A percentile compares a stretch with the other conserved stretches of the same genome.
These are phyloP conservation scores for Eumaeus atala DNA, from an alignment of 1,140 invertebrate genomes.

Conservation along the genomic window DNA sequence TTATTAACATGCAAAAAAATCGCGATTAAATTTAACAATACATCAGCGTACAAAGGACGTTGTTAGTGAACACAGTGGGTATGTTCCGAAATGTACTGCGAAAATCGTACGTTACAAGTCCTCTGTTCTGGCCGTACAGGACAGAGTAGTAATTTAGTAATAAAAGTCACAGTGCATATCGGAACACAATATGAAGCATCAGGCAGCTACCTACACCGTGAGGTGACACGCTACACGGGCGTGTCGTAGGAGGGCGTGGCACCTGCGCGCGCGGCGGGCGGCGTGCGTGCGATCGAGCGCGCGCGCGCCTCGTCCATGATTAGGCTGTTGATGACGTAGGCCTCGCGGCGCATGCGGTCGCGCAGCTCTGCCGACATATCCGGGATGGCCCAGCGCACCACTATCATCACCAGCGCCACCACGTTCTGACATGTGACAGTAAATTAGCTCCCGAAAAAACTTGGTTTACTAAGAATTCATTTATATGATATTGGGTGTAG, in stretches of 20 bases:
- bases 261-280: conserved; percentile 19
- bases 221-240: conserved; percentile 31
- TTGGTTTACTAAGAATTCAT: too few relatives aligned
- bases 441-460: neutral
- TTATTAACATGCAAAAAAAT: too few relatives aligned
- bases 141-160: too few relatives aligned
- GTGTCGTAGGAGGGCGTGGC: conserved; percentile 24
- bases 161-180: conserved; percentile 38
- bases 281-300: conserved; percentile 33
- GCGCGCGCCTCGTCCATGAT: conserved; percentile 79
- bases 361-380: conserved; percentile 85
- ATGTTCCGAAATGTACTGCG: too few relatives aligned
- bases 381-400: conserved; percentile 90
- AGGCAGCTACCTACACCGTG: conserved; percentile 45
- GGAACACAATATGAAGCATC: conserved; percentile 29
- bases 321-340: conserved; percentile 92
- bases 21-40: too few relatives aligned
- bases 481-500: too few relatives aligned
- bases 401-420: conserved; percentile 87
- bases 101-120: too few relatives aligned
- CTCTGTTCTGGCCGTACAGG: too few relatives aligned
- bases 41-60: too few relatives aligned
- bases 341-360: conserved; percentile 88
- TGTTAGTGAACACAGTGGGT: too few relatives aligned
- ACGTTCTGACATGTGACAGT: conserved; percentile 79